A percentile compares a stretch with the other conserved stretches of the same genome.
Conservation (phyloP, 2,113 vertebrate genomes). For the Cryptotis parvus region DNA sequence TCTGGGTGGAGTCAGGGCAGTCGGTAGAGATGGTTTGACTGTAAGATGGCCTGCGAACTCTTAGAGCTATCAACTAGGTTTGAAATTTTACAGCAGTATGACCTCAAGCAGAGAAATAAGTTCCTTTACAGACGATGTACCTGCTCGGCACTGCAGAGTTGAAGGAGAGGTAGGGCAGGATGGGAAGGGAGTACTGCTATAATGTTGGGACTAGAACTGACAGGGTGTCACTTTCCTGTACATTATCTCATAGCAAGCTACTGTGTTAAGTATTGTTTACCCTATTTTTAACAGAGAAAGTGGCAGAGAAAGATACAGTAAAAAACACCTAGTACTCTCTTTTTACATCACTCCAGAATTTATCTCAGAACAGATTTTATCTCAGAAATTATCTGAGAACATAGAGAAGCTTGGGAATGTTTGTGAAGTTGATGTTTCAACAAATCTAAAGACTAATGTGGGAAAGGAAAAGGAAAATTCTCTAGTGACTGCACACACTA, state of each 20-base stretch:
- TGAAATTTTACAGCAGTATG: neutral
- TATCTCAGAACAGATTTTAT: neutral
- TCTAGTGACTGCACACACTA: neutral
- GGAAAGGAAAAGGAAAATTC: neutral
- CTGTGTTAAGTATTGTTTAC: neutral
- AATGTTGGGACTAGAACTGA: neutral
- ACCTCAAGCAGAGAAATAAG: neutral
- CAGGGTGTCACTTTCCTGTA: neutral
- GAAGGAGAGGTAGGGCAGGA: neutral
- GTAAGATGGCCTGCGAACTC: neutral
- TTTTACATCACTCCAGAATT: neutral
- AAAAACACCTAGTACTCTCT: neutral
- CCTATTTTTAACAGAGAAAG: too few relatives aligned
- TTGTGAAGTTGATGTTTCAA: neutral
- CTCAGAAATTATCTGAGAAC: too few relatives aligned
- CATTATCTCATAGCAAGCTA: neutral
- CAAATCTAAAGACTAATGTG: neutral
- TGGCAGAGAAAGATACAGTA: neutral
- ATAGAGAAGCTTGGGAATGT: neutral
- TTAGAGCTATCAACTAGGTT: neutral
- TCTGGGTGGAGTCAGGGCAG: too few relatives aligned
- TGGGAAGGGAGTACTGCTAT: rapidly evolving
- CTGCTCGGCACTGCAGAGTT: too few relatives aligned
- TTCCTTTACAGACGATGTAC: neutral
- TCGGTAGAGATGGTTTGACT: neutral